Percentiles rank a stretch among this genome's conserved stretches.
Evolutionary conservation across 2,113 vertebrate genomes (phyloP).

Genomic region (Delphinus delphis): DNA sequence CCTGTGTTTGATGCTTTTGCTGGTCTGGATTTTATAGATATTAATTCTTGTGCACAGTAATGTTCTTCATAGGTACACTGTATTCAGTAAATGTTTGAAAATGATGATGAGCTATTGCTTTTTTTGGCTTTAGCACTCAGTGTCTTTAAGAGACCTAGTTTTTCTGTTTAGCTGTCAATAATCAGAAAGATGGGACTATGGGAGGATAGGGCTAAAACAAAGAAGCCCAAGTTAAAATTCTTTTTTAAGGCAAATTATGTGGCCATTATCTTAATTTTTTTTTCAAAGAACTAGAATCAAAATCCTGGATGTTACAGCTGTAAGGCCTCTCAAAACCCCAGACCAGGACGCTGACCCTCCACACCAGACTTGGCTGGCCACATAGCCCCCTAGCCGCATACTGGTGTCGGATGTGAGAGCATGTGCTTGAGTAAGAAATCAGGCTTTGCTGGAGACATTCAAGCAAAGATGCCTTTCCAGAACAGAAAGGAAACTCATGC

Average conservation of each 20-base stretch:
- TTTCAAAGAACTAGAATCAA: neutral
- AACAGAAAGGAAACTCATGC: neutral
- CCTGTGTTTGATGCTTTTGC: neutral
- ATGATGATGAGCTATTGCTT: neutral
- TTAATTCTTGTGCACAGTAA: neutral
- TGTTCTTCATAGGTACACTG: neutral
- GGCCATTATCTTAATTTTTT: neutral
- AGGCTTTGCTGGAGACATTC: neutral
- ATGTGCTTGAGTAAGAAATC: neutral
- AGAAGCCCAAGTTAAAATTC: neutral
- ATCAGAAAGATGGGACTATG: neutral
- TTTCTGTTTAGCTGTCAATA: neutral
- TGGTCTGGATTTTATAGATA: neutral
- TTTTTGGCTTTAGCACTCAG: neutral
- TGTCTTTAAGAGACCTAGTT: neutral
- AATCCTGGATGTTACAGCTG: neutral
- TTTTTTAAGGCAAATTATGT: neutral
- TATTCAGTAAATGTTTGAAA: neutral
- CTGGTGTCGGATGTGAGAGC: neutral
- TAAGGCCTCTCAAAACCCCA: neutral
- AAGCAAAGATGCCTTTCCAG: neutral
- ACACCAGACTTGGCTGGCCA: neutral
- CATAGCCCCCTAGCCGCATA: neutral
- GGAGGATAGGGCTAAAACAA: neutral
- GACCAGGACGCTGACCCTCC: no score